Evolutionary conservation across 2,113 vertebrate species (phyloP), one percentile per base, ranked within the genome.

Genomic region (Phrynocephalus versicolor): DNA sequence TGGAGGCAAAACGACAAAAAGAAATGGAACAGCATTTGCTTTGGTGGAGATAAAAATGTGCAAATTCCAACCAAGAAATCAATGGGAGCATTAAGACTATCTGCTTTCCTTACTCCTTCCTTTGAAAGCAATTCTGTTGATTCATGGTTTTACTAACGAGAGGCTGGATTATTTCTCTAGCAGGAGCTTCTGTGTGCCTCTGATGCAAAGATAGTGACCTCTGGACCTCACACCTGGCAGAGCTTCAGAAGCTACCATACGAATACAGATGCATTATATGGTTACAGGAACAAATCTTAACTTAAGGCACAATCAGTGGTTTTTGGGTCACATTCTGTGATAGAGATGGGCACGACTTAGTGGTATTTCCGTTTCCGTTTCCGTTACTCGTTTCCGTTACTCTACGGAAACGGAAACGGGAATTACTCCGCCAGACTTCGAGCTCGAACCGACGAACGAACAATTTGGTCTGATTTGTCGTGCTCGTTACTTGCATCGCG

Each of bases 31-130:
- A 6, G 64, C 1, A 72, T 85, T 81, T 88, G 69, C 3, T 79
- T 10, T 64, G 83, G 60, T 23, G 67, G 79, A 73, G 0, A 67
- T 55, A 12, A 62, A n/a, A 64, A 37, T 71, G 45, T 87, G 1
- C 76, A 83, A 77, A 84, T 86, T 79, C 25, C 51, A 73, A 51
- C 30, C 69, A 85, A 73, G 18, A 1, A 90, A 67, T 88, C 27
- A 80, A 35, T 75, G 5, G 9, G 9, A 83, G 23, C 8, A n/a
- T 57, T 64, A 37, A 1, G 5, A 5, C 12, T 82, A 0, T 1
- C 75, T 35, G 70, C 82, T 2, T 84, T 86, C 37, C 16, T 12
- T 13, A 6, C 27, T 35, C 62, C 79, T 55, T 45, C 19, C 41
- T 70, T 57, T 80, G 39, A 79, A 83, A 67, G 0, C 57, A 64